These are phyloP conservation scores for Lasiurus borealis DNA, from an alignment of 2,113 vertebrate species.

Conservation along the genomic window DNA sequence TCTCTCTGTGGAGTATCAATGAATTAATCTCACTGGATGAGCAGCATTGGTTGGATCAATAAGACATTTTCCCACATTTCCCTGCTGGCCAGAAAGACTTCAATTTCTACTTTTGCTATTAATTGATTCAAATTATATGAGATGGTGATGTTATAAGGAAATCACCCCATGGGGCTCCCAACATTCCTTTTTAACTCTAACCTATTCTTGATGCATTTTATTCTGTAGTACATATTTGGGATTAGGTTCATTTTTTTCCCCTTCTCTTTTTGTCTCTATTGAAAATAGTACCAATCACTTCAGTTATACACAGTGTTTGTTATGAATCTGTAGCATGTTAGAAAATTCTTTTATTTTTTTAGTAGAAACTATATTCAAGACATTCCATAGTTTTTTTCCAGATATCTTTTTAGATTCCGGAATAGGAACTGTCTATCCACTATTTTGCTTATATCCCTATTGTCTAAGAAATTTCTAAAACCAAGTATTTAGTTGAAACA, in stretches of 20 bases:
- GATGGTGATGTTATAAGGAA: slow-evolving; percentile 40
- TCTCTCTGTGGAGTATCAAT: slow-evolving; percentile 66
- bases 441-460: not conserved
- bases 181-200: not conserved
- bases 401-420: not conserved
- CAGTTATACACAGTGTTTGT: not conserved
- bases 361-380: not conserved
- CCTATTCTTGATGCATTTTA: not conserved
- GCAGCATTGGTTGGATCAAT: slow-evolving; percentile 81
- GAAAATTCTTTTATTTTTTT: not conserved
- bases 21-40: slow-evolving; percentile 77
- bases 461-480: too few relatives aligned
- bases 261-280: slow-evolving; percentile 22
- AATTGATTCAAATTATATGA: slow-evolving; percentile 81
- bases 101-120: slow-evolving; percentile 78
- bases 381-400: not conserved
- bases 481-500: not conserved
- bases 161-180: not conserved
- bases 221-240: not conserved
- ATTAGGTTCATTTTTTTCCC: not conserved
- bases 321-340: not conserved
- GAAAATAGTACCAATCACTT: not conserved
- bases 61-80: slow-evolving; percentile 83
- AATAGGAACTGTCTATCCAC: not conserved
- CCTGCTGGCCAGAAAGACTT: slow-evolving; percentile 71